Evolutionary conservation across 1,140 invertebrate species (phyloP).

Genomic region (Drosophila watanabei): DNA sequence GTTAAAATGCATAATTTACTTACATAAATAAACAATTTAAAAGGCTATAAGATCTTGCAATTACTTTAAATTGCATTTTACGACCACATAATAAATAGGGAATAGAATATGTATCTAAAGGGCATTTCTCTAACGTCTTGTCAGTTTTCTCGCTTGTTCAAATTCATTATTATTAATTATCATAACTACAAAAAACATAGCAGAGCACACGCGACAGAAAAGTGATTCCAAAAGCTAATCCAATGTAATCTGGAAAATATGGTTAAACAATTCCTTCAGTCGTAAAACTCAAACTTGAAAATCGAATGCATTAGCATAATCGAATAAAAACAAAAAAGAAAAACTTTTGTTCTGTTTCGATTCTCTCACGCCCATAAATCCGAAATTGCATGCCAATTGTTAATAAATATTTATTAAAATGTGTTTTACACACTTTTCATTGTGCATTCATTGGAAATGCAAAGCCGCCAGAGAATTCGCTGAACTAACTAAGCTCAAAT

Average conservation of each 20-base stretch:
- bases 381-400: constrained; percentile 68
- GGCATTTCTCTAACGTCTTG: background rate
- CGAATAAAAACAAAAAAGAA: background rate
- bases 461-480: constrained; percentile 17
- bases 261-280: background rate
- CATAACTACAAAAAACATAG: background rate
- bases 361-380: constrained; percentile 54
- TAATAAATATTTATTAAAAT: constrained; percentile 77
- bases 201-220: constrained; percentile 14
- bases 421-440: constrained; percentile 65
- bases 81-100: background rate
- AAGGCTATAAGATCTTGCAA: background rate
- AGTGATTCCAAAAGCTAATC: constrained; percentile 7
- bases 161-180: constrained; percentile 4
- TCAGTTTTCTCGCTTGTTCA: background rate
- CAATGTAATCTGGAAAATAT: background rate
- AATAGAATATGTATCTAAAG: background rate
- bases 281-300: constrained; percentile 15
- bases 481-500: constrained; percentile 24
- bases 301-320: constrained; percentile 36
- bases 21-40: constrained; percentile 9
- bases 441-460: constrained; percentile 68
- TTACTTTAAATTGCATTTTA: background rate
- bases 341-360: constrained; percentile 21
- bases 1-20: constrained; percentile 1